Base-by-base conservation (phyloP, 2,113 vertebrate species). In the Caranx ignobilis region DNA sequence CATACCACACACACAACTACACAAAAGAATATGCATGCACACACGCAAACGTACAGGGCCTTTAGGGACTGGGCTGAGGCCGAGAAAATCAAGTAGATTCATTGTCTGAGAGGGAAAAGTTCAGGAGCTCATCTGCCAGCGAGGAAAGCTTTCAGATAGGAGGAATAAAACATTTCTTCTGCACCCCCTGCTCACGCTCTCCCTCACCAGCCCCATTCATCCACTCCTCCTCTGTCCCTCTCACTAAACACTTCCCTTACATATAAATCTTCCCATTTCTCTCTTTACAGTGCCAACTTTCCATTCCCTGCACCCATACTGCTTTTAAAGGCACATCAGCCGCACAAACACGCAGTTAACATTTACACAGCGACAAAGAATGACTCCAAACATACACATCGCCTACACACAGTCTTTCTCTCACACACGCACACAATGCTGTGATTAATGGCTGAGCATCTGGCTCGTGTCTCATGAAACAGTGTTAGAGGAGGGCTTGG, bases 121-220 rank as follows among this genome's bases (percentile, higher is more conserved):
- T 85, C 86, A 78, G 54, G 48, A 59, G 55, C 71, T 72, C n/a
- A 34, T 82, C 70, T 75, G 82, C 63, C 77, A 85, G 66, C 39
- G 75, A 77, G 76, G 79, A 79, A 76, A 45, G 74, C 82, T 77
- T 83, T 81, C 37, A 85, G 62, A 83, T 54, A 15, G 21, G 80
- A 26, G 43, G 74, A 77, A 91, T 89, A 87, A 92, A 93, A 89
- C 71, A 76, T 70, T 89, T 91, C 81, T 84, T 78, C 66, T 77
- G 34, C 45, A 50, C 75, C 77, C 83, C 60, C 71, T 26, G 70
- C 61, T 75, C 75, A 35, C 61, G 70, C 64, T 77, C 43, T 31
- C 47, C 34, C 41, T 69, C 56, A 32, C 64, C 65, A 63, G 56
- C 48, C 62, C 2, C 15, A 0, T 71, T 73, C 68, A 55, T 65